phyloP scores from a whole-genome alignment of 1,140 invertebrate species.

The Centruroides sculpturatus region DNA sequence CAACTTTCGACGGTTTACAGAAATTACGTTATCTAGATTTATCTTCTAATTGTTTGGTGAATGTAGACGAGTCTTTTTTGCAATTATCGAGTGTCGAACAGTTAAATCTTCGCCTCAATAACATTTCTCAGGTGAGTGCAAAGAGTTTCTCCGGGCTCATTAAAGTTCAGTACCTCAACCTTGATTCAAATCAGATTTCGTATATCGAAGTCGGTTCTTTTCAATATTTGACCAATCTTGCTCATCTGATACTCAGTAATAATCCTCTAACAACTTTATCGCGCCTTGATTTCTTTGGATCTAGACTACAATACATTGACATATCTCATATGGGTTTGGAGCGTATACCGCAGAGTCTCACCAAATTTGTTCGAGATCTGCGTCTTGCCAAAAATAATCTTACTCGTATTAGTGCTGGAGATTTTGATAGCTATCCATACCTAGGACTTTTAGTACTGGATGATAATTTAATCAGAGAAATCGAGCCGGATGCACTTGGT shows the following conservation, averaged over 20 bases:
- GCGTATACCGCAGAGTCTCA: slow-evolving; percentile 64
- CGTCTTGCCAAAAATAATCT: slow-evolving; percentile 60
- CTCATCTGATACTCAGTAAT: slow-evolving; percentile 48
- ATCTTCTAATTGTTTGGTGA: slow-evolving; percentile 28
- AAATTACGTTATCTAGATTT: slow-evolving; percentile 31
- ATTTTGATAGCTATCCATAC: slow-evolving; percentile 75
- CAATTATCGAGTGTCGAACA: slow-evolving; percentile 42
- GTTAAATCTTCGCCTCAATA: slow-evolving; percentile 54
- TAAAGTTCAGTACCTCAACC: slow-evolving; percentile 54
- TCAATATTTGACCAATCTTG: slow-evolving; percentile 53
- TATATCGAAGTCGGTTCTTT: slow-evolving; percentile 52
- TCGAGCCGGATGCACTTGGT: slow-evolving; percentile 76
- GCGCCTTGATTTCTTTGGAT: slow-evolving; percentile 40
- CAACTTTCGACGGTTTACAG: slow-evolving; percentile 26
- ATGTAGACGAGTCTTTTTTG: slow-evolving; percentile 26
- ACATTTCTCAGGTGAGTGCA: slow-evolving; percentile 39
- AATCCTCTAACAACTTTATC: slow-evolving; percentile 23
- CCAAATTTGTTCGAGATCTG: slow-evolving; percentile 63
- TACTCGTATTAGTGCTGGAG: slow-evolving; percentile 55
- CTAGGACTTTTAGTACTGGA: slow-evolving; percentile 64
- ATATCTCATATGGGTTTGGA: slow-evolving; percentile 57
- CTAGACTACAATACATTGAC: slow-evolving; percentile 58
- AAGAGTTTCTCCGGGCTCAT: slow-evolving; percentile 35
- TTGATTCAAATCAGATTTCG: slow-evolving; percentile 57
- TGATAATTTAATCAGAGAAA: slow-evolving; percentile 51